Percentiles rank a stretch among this genome's conserved stretches.
Conservation (phyloP, 2,113 vertebrate species). For the Athene noctua region DNA sequence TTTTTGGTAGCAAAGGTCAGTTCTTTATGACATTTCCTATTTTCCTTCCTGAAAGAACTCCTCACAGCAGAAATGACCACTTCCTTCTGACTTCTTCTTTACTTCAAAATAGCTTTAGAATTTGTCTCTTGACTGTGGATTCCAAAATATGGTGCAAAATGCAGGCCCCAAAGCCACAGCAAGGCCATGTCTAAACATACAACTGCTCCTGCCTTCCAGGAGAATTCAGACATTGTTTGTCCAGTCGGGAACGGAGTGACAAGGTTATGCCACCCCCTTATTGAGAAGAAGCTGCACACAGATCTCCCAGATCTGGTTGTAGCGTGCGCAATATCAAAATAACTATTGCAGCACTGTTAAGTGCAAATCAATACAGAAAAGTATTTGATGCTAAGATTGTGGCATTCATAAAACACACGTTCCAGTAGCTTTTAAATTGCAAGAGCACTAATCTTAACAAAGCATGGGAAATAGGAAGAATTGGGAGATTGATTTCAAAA, state of each 20-base stretch:
- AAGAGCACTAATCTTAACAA: background rate
- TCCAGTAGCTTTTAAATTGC: background rate
- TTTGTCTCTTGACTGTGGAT: background rate
- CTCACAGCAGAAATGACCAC: background rate
- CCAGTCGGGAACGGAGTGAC: background rate
- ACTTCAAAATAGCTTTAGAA: background rate
- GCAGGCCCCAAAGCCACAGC: background rate
- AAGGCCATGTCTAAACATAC: background rate
- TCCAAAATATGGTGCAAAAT: background rate
- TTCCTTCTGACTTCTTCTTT: background rate
- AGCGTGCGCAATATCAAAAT: background rate
- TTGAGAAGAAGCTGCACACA: background rate
- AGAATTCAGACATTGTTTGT: background rate
- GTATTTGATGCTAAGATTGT: background rate
- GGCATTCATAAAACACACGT: background rate
- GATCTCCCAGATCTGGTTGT: background rate
- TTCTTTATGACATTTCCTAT: background rate
- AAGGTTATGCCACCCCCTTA: background rate
- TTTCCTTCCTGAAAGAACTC: background rate
- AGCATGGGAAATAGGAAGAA: background rate
- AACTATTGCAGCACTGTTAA: background rate
- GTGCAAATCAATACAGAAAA: background rate
- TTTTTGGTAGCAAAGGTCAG: background rate
- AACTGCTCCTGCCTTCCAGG: background rate
- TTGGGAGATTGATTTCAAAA: background rate